Conservation (phyloP, 2,888 invertebrate species). For the Ecliptopera silaceata region DNA sequence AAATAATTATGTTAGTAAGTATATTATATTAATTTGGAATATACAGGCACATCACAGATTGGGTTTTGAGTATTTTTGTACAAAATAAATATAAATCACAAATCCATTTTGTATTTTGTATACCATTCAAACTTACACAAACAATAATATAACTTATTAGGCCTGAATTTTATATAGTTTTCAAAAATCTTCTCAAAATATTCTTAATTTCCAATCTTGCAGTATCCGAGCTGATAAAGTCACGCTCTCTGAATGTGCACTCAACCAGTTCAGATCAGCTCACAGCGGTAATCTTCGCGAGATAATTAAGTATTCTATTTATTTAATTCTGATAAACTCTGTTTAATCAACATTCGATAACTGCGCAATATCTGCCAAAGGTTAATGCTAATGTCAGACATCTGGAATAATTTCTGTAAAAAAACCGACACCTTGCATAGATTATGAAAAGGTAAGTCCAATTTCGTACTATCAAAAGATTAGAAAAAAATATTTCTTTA, state of each 20-base stretch:
- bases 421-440: background rate
- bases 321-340: constrained; percentile 4
- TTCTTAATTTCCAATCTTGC: too few relatives aligned
- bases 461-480: background rate
- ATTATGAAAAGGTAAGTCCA: background rate
- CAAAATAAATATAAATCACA: constrained; percentile 21
- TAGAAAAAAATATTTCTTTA: background rate
- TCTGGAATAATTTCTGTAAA: background rate
- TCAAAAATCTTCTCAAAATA: too few relatives aligned
- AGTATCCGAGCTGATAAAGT: background rate
- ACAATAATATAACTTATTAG: too few relatives aligned
- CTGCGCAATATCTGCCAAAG: constrained; percentile 15
- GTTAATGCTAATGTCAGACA: constrained; percentile 5
- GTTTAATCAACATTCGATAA: constrained; percentile 7
- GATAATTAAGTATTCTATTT: constrained; percentile 1
- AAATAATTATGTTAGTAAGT: background rate
- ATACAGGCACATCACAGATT: constrained; percentile 11
- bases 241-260: background rate
- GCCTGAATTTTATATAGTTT: too few relatives aligned
- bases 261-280: background rate
- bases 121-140: too few relatives aligned
- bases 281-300: background rate
- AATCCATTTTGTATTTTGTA: constrained; percentile 8
- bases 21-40: background rate
- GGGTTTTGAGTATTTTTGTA: constrained; percentile 23